Evolutionary conservation across 2,888 invertebrate species (phyloP), one percentile per base, ranked within the genome.

Genomic region (Drosophila picticornis): DNA sequence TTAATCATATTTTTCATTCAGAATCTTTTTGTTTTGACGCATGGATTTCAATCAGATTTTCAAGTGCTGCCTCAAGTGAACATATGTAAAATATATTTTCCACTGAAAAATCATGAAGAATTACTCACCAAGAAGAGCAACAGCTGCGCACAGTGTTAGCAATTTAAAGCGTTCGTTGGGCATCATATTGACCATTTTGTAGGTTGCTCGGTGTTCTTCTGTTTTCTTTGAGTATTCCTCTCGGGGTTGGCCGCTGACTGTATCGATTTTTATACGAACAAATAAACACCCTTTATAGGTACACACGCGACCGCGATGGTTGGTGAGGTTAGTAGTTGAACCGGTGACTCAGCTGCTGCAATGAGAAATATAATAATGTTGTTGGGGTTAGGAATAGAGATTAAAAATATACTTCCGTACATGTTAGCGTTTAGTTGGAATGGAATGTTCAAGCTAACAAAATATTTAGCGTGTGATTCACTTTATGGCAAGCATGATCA

Each of bases 131-230:
- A 91, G 83, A 58, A 86, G 81, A 82, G 90, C 87, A 68, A 89
- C 88, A 77, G 92, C 92, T 84, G 90, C 91, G 77, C 91, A 85
- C 78, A 92, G 83, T 73, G 88, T 91, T 82, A 93, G 91, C 92
- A 93, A 93, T 86, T 92, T 91, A 50, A 90, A 88, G 81, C 90
- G 91, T 79, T 85, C 89, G 80, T 80, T 83, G 72, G 89, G 83
- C 84, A 91, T 90, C 89, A 73, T 69, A 48, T 80, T 51, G 73
- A 77, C 80, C 93, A 92, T 92, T 75, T 83, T 74, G 63, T 48
- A 29, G 36, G 9, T 32, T 50, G 32, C 13, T 61, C 53, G 36
- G 27, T 16, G 11, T 38, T 25, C 4, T 34, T 34, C 32, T 34
- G 32, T 13, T 56, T 38, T 38, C 19, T 48, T 13, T 56, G 36